Percentiles rank a stretch among this genome's conserved stretches.
These are phyloP conservation scores for Nomada ruficornis DNA, from an alignment of 2,888 invertebrate species.

Conservation along the genomic window DNA sequence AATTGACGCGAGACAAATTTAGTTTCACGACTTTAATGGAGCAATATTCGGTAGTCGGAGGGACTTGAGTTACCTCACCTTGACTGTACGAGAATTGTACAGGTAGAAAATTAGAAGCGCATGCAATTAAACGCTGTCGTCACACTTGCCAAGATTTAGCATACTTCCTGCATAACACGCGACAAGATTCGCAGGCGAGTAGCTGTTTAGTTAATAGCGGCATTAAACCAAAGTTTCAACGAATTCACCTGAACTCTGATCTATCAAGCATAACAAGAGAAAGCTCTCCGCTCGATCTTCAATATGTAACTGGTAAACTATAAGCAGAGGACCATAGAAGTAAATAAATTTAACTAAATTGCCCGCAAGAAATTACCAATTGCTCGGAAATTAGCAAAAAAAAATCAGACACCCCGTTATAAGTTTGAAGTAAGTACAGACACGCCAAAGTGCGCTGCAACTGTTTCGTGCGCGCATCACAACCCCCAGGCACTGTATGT, in stretches of 20 bases:
- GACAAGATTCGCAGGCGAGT: not conserved
- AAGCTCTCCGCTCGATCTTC: no score
- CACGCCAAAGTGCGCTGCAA: not conserved
- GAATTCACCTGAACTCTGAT: no score
- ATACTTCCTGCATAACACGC: not conserved
- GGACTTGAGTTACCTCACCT: not conserved
- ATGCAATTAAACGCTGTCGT: not conserved
- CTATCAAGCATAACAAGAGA: not conserved
- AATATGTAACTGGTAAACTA: not conserved
- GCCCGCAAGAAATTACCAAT: no score
- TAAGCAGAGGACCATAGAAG: not conserved
- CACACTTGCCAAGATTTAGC: not conserved
- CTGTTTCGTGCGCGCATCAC: constrained; percentile 8
- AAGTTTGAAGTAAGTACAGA: not conserved
- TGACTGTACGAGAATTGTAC: not conserved
- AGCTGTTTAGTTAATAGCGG: no score
- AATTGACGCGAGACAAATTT: not conserved
- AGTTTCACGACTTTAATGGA: not conserved
- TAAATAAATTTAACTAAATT: no score
- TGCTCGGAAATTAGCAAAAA: not conserved
- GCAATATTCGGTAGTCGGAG: not conserved
- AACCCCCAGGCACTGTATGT: not conserved
- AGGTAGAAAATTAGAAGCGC: not conserved
- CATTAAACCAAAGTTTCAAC: no score
- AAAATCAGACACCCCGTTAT: not conserved